Evolutionary conservation across 2,888 invertebrate species (phyloP).

Genomic region (Pandemis cinnamomeana): DNA sequence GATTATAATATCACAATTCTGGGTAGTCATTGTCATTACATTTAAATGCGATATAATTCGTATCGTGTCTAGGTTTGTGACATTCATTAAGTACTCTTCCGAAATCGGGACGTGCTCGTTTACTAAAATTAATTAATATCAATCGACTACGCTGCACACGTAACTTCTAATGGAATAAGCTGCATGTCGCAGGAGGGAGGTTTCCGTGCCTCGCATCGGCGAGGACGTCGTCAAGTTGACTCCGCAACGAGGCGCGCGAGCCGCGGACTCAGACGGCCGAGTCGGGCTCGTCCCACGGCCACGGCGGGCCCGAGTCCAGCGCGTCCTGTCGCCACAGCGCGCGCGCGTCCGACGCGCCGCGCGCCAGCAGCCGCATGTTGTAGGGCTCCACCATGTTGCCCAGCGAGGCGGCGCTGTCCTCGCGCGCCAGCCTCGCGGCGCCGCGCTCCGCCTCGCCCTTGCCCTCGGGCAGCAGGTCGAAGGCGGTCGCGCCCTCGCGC

Average conservation of each 20-base stretch:
- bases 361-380: constrained; percentile 74
- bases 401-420: constrained; percentile 64
- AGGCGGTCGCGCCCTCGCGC: constrained; percentile 51
- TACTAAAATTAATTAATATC: constrained; percentile 5
- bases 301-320: constrained; percentile 75
- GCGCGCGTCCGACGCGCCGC: constrained; percentile 66
- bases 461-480: constrained; percentile 46
- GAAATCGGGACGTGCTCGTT: constrained; percentile 22
- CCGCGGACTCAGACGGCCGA: constrained; percentile 69
- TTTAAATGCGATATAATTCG: constrained; percentile 67
- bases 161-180: constrained; percentile 21
- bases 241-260: not conserved
- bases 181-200: not conserved
- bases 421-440: constrained; percentile 48
- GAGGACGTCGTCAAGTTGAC: constrained; percentile 1
- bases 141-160: constrained; percentile 8
- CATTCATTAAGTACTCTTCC: constrained; percentile 33
- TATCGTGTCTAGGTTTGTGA: constrained; percentile 42
- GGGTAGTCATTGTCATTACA: constrained; percentile 57
- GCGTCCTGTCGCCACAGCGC: constrained; percentile 81
- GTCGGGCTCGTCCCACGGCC: constrained; percentile 81
- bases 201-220: not conserved
- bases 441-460: constrained; percentile 46
- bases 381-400: constrained; percentile 76
- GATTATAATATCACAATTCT: constrained; percentile 69